These are phyloP conservation scores for Marasmarcha lunaedactyla DNA, from an alignment of 2,888 invertebrate species.

Conservation along the genomic window DNA sequence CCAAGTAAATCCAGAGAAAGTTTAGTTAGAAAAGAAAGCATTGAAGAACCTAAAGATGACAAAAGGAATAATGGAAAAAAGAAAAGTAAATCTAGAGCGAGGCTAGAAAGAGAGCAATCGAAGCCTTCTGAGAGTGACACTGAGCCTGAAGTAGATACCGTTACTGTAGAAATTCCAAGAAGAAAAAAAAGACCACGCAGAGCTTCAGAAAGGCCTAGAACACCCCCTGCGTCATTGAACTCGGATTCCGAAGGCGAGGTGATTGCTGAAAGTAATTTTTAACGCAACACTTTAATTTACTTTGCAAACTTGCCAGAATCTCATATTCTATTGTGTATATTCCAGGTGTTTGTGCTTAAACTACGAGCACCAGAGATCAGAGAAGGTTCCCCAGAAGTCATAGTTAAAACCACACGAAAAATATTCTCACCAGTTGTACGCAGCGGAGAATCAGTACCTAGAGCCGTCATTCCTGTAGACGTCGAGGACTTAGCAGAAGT, in stretches of 20 bases:
- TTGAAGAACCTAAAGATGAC: slow-evolving; percentile 41
- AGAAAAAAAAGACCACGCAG: slow-evolving; percentile 52
- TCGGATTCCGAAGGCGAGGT: slow-evolving; percentile 62
- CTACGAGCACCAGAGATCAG: slow-evolving; percentile 48
- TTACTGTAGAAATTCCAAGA: slow-evolving; percentile 62
- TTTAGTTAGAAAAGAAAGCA: slow-evolving; percentile 19
- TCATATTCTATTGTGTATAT: slow-evolving; percentile 6
- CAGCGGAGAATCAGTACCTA: slow-evolving; percentile 63
- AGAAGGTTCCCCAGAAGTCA: slow-evolving; percentile 72
- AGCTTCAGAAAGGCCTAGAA: slow-evolving; percentile 54
- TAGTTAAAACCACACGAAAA: slow-evolving; percentile 84
- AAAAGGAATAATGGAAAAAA: slow-evolving; percentile 55
- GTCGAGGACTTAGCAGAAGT: slow-evolving; percentile 52
- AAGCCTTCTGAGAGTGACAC: slow-evolving; percentile 63
- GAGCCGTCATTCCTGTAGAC: slow-evolving; percentile 59
- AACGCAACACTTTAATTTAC: no score
- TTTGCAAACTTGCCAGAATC: no score
- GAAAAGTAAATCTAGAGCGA: slow-evolving; percentile 54
- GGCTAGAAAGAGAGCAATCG: slow-evolving; percentile 59
- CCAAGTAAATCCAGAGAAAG: slow-evolving; percentile 21
- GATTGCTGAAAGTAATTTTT: slow-evolving; percentile 9
- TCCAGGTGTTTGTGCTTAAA: slow-evolving; percentile 53
- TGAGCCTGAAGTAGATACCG: slow-evolving; percentile 57
- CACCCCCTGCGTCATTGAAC: slow-evolving; percentile 52
- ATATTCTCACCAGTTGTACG: slow-evolving; percentile 80